phyloP scores from a whole-genome alignment of 1,140 invertebrate genomes.

The Papilio polyxenes region DNA sequence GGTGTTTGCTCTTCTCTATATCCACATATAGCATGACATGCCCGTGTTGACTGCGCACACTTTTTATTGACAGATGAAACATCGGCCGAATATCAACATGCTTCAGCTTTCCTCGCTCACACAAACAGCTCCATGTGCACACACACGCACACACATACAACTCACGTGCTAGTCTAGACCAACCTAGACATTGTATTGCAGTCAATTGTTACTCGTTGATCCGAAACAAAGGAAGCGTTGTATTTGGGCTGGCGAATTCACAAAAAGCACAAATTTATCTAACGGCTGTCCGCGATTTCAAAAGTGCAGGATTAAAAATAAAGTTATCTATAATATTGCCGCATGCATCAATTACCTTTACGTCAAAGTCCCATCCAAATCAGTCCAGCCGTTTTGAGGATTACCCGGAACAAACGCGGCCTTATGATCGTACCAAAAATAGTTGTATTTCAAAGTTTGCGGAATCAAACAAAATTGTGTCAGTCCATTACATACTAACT shows the following conservation, averaged over 20 bases:
- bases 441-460: too few species aligned
- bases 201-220: background rate
- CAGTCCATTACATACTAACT: too few species aligned
- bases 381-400: too few species aligned
- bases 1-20: slow-evolving; percentile 15
- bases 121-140: background rate
- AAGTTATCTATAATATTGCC: too few species aligned
- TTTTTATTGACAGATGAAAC: slow-evolving; percentile 31
- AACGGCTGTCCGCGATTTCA: too few species aligned
- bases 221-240: background rate
- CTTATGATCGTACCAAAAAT: too few species aligned
- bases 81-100: slow-evolving; percentile 19
- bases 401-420: too few species aligned
- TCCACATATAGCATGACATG: slow-evolving; percentile 22
- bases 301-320: too few species aligned
- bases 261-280: too few species aligned
- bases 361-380: too few species aligned
- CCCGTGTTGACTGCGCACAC: background rate
- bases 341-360: too few species aligned
- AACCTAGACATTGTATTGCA: background rate
- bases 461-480: too few species aligned
- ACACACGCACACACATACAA: background rate
- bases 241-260: background rate
- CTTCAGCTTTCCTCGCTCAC: background rate
- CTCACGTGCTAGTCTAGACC: slow-evolving; percentile 10